These are phyloP conservation scores for Pelodiscus sinensis DNA, from an alignment of 2,113 vertebrate species.

Conservation along the genomic window DNA sequence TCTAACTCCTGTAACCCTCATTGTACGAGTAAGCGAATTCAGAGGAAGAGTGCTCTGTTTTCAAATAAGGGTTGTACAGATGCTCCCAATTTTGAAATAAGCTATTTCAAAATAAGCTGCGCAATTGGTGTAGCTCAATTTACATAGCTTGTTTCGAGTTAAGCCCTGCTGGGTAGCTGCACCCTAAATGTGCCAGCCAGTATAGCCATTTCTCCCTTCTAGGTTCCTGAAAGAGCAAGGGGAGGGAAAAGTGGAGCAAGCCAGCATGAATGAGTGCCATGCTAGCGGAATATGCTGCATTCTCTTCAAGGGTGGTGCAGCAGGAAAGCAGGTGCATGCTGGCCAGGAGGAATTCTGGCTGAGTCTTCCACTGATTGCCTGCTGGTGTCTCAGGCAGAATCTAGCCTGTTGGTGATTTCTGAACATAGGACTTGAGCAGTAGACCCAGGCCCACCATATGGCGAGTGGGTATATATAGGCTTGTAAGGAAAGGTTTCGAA, in stretches of 20 bases:
- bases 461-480: not conserved
- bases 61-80: too few species aligned
- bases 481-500: not conserved
- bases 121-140: too few species aligned
- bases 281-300: not conserved
- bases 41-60: too few species aligned
- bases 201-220: not conserved
- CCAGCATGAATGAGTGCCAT: not conserved
- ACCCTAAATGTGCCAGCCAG: not conserved
- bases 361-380: not conserved
- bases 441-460: not conserved
- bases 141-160: too few species aligned
- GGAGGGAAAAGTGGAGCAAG: not conserved
- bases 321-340: not conserved
- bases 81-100: too few species aligned
- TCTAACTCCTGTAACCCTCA: too few species aligned
- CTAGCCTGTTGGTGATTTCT: not conserved
- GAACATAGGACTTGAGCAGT: not conserved
- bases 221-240: not conserved
- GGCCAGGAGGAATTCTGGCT: not conserved
- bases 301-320: not conserved
- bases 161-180: too few species aligned
- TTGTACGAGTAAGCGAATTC: too few species aligned
- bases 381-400: not conserved
- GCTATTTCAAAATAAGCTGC: too few species aligned